A percentile compares a stretch with the other conserved stretches of the same genome.
phyloP scores from a whole-genome alignment of 1,140 invertebrate species.

The Ephestia elutella region DNA sequence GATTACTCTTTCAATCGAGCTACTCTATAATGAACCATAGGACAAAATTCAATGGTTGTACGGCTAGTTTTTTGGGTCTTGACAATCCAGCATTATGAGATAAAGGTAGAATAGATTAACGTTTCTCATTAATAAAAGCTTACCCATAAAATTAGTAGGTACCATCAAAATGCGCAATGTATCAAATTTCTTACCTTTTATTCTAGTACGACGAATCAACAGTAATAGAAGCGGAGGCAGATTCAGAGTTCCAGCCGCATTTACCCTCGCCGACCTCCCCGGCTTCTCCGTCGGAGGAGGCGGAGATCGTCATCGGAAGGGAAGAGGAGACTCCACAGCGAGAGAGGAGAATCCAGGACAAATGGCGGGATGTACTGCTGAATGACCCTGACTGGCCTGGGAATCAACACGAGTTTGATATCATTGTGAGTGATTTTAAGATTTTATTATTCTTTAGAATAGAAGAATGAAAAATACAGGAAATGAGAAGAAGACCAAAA shows the following conservation, averaged over 20 bases:
- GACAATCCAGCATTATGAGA: too few relatives aligned
- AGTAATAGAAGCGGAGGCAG: constrained; percentile 80
- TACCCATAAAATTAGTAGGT: too few relatives aligned
- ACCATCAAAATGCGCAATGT: too few relatives aligned
- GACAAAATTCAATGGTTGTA: too few relatives aligned
- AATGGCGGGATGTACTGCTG: constrained; percentile 80
- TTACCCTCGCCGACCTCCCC: constrained; percentile 75
- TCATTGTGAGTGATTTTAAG: constrained; percentile 78
- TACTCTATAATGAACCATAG: too few relatives aligned
- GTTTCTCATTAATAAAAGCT: too few relatives aligned
- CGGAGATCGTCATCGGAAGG: constrained; percentile 80
- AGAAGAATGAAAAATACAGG: too few relatives aligned
- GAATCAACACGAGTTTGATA: constrained; percentile 77
- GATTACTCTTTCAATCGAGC: too few relatives aligned
- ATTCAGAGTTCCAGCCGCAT: constrained; percentile 79
- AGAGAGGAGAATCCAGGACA: constrained; percentile 79
- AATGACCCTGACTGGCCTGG: constrained; percentile 59
- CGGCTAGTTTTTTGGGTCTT: too few relatives aligned
- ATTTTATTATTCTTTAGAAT: neutral
- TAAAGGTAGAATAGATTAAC: too few relatives aligned
- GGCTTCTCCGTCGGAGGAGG: constrained; percentile 75
- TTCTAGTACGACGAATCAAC: constrained; percentile 74
- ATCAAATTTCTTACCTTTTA: too few relatives aligned
- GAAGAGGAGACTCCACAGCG: constrained; percentile 75
- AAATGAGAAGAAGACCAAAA: too few relatives aligned